Base-by-base conservation (phyloP, 2,888 invertebrate species). In the Drosophila imparisetae region DNA sequence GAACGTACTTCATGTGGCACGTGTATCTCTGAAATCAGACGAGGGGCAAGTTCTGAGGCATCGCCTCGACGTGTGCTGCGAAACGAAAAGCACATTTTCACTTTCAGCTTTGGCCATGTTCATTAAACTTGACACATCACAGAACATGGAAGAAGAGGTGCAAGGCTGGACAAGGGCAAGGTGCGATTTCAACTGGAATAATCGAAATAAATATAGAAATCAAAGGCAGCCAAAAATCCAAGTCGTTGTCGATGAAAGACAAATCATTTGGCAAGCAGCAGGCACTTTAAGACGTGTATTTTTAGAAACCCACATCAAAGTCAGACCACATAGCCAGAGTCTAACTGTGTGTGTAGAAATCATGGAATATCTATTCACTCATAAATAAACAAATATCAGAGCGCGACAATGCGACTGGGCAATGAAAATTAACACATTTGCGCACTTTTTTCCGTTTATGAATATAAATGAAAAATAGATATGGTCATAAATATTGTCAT, bases 241-340 rank as follows among this genome's bases (percentile, higher is more conserved):
- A 48, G 30, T 27, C 65, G 27, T 32, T n/a, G 52, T 52, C 61
- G 48, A 40, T 71, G 62, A 57, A 66, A 72, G 67, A 34, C 34
- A 60, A 38, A 61, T 72, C 63, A 57, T 67, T 75, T 59, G 75
- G 58, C 71, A 57, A 36, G 29, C 66, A 30, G 27, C 24, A 66
- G 42, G 24, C 81, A 65, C 81, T 85, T 76, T 64, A 54, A 48
- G 24, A 34, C 49, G 21, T 63, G 24, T 70, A 74, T 86, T 72
- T 86, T 63, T 65, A 84, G 75, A 59, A 53, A 70, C 63, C 87
- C 79, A 86, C 82, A 83, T 84, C 85, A 83, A 83, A 67, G 32
- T 40, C 45, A 60, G 54, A 57, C 70, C 69, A 42, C 13, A 55
- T 38, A 30, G 0, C 38, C 21, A 13, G 11, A 34, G 27, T 13